These are phyloP conservation scores for Harpagifer antarcticus DNA, from an alignment of 2,797 vertebrate genomes.

Conservation along the genomic window DNA sequence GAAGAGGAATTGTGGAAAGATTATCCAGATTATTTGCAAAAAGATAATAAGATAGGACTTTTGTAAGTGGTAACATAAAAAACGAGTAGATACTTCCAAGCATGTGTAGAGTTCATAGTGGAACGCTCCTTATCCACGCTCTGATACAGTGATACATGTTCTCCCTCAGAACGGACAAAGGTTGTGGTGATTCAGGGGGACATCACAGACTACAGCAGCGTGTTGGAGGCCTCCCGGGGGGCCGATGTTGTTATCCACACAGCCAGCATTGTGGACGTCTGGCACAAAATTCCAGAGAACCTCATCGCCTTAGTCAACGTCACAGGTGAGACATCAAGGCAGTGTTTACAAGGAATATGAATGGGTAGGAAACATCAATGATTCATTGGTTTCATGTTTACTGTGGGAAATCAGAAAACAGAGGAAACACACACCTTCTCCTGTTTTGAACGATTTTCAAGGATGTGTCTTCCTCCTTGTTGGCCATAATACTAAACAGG, in stretches of 20 bases:
- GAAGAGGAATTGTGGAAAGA: too few species aligned
- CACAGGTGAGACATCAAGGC: conserved; percentile 77
- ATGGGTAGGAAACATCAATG: neutral
- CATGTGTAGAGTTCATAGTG: neutral
- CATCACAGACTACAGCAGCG: conserved; percentile 84
- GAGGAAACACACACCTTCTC: conserved; percentile 15
- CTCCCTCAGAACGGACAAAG: conserved; percentile 77
- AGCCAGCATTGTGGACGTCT: conserved; percentile 92
- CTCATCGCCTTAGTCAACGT: conserved; percentile 88
- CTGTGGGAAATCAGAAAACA: neutral
- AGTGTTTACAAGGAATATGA: neutral
- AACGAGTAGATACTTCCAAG: too few species aligned
- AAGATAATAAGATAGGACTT: neutral
- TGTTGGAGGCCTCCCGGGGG: conserved; percentile 81
- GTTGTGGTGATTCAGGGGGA: conserved; percentile 88
- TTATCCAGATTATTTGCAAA: neutral
- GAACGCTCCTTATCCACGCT: neutral
- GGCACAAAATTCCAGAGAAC: conserved; percentile 82
- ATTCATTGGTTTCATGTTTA: neutral
- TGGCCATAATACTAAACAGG: too few species aligned
- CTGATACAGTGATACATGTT: neutral
- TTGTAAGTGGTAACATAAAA: neutral
- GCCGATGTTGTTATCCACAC: conserved; percentile 87
- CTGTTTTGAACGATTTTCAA: conserved; percentile 10
- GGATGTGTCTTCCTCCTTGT: neutral